These are phyloP conservation scores for Drosophila malerkotliana DNA, from an alignment of 1,140 invertebrate species.

Conservation along the genomic window DNA sequence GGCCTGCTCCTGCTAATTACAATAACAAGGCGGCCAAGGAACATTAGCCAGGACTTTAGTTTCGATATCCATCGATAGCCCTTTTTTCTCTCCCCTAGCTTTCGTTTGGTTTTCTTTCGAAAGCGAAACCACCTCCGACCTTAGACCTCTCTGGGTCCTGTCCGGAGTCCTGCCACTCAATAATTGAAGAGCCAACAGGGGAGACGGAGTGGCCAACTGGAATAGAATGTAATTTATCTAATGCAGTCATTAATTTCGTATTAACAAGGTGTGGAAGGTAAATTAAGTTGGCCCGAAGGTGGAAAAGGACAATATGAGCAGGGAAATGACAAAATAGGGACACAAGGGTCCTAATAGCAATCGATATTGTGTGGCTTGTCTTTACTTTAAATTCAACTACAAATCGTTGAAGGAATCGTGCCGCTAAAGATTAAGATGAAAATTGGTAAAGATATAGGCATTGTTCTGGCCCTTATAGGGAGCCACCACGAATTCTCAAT, in stretches of 20 bases:
- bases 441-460: no score
- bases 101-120: constrained; percentile 18
- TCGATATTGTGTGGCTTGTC: not conserved
- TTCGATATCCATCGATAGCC: constrained; percentile 63
- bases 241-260: constrained; percentile 80
- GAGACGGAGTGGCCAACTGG: not conserved
- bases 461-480: no score
- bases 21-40: constrained; percentile 57
- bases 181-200: constrained; percentile 48
- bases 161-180: constrained; percentile 42
- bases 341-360: not conserved
- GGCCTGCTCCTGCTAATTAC: constrained; percentile 54
- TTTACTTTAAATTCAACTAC: not conserved
- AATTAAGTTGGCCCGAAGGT: constrained; percentile 32
- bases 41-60: constrained; percentile 34
- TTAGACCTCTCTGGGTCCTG: not conserved
- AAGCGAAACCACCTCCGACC: constrained; percentile 26
- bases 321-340: constrained; percentile 1
- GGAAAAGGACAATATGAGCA: not conserved
- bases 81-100: constrained; percentile 4
- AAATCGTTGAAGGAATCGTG: no score
- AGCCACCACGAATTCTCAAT: no score
- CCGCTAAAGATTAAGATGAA: no score
- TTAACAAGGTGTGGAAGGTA: constrained; percentile 74
- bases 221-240: constrained; percentile 71